Percentiles rank a stretch among this genome's conserved stretches.
Conservation (phyloP, 2,797 vertebrate genomes). For the Nannoperca obscura region DNA sequence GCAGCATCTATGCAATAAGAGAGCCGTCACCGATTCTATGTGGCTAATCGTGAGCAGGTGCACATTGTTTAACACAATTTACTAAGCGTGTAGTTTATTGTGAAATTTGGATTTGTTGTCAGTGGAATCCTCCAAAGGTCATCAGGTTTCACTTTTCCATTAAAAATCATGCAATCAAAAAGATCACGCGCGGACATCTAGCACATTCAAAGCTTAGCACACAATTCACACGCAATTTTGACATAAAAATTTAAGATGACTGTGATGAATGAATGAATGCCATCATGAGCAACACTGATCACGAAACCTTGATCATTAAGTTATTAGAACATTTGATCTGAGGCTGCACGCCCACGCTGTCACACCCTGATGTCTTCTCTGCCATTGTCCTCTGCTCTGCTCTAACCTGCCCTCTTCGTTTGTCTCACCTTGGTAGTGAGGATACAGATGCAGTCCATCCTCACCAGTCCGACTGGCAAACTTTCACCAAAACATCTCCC, state of each 20-base stretch:
- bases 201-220: neutral
- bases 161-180: neutral
- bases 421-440: conserved; percentile 85
- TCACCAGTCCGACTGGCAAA: conserved; percentile 57
- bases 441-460: conserved; percentile 86
- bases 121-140: neutral
- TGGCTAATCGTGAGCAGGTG: conserved; percentile 8
- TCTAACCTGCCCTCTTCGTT: neutral
- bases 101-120: conserved; percentile 1
- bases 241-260: too few relatives aligned
- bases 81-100: neutral
- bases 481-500: conserved; percentile 67
- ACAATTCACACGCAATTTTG: neutral
- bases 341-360: neutral
- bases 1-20: conserved; percentile 5
- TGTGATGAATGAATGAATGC: too few relatives aligned
- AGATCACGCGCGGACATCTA: neutral
- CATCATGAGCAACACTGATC: neutral
- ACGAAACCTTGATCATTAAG: neutral
- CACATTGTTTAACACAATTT: neutral
- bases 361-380: conserved; percentile 4
- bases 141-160: neutral
- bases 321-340: neutral
- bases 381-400: neutral
- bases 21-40: conserved; percentile 5